These are phyloP conservation scores for Dendrolimus punctatus DNA, from an alignment of 1,140 invertebrate species.

Conservation along the genomic window DNA sequence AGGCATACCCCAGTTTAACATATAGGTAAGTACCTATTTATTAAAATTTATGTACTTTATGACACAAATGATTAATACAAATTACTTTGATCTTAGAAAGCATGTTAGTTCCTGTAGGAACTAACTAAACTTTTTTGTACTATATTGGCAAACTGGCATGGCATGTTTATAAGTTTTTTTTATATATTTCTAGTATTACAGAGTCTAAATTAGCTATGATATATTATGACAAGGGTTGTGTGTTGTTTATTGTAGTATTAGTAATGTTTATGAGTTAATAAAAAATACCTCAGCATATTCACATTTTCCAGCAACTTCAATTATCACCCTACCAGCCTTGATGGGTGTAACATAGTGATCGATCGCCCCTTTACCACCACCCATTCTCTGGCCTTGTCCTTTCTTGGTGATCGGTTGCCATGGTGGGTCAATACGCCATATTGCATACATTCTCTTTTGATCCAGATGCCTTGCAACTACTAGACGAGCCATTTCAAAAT, in stretches of 20 bases:
- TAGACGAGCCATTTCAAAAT: constrained; percentile 92
- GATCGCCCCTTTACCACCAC: constrained; percentile 96
- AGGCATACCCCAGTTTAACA: no score
- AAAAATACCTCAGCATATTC: constrained; percentile 86
- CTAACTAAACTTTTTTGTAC: no score
- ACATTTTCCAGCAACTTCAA: constrained; percentile 94
- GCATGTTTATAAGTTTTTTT: no score
- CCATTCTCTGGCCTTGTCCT: constrained; percentile 92
- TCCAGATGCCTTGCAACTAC: constrained; percentile 85
- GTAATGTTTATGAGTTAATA: background rate
- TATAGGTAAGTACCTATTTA: no score
- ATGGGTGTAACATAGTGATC: constrained; percentile 96
- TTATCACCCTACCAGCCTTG: constrained; percentile 91
- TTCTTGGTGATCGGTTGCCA: constrained; percentile 97
- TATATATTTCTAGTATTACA: no score
- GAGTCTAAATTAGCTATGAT: no score
- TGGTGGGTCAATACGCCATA: constrained; percentile 94
- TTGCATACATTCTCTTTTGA: constrained; percentile 88
- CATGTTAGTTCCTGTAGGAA: no score
- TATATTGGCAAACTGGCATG: no score
- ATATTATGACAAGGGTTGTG: no score
- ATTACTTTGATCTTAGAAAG: no score
- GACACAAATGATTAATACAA: no score
- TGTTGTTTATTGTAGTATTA: background rate
- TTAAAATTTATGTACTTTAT: no score